phyloP scores from a whole-genome alignment of 2,888 invertebrate species.

The Pristionchus japonicus region DNA sequence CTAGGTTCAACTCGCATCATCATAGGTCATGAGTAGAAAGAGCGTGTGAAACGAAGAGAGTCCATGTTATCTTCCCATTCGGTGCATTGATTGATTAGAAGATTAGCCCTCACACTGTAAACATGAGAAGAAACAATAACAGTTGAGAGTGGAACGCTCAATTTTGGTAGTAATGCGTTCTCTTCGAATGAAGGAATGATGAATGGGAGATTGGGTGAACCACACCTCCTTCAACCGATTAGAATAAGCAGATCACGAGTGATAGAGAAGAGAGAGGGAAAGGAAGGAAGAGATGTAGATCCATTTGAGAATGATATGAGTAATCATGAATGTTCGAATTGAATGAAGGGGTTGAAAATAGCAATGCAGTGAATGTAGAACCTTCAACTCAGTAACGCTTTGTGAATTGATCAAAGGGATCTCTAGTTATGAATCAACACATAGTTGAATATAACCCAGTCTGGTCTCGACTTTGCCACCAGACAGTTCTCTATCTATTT shows the following conservation, averaged over 20 bases:
- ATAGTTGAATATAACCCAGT: too few relatives aligned
- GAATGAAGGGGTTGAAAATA: too few relatives aligned
- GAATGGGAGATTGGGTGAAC: not conserved
- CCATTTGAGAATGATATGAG: not conserved
- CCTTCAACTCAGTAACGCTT: too few relatives aligned
- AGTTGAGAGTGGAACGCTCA: not conserved
- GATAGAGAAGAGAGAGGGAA: not conserved
- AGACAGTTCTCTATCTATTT: not conserved
- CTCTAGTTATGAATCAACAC: too few relatives aligned
- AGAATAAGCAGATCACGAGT: slow-evolving; percentile 12
- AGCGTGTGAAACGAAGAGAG: not conserved
- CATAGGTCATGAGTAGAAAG: not conserved
- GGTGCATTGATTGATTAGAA: slow-evolving; percentile 33
- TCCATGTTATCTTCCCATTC: not conserved
- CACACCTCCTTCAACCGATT: not conserved
- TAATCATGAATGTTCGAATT: too few relatives aligned
- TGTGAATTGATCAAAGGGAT: too few relatives aligned
- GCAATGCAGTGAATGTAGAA: too few relatives aligned
- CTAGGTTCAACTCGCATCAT: not conserved
- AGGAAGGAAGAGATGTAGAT: slow-evolving; percentile 8
- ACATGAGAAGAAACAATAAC: slow-evolving; percentile 18
- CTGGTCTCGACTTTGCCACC: too few relatives aligned
- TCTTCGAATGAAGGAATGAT: not conserved
- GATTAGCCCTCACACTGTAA: slow-evolving; percentile 11
- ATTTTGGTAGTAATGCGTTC: not conserved